Conservation (phyloP, 2,888 invertebrate genomes). For the Hypolimnas misippus region DNA sequence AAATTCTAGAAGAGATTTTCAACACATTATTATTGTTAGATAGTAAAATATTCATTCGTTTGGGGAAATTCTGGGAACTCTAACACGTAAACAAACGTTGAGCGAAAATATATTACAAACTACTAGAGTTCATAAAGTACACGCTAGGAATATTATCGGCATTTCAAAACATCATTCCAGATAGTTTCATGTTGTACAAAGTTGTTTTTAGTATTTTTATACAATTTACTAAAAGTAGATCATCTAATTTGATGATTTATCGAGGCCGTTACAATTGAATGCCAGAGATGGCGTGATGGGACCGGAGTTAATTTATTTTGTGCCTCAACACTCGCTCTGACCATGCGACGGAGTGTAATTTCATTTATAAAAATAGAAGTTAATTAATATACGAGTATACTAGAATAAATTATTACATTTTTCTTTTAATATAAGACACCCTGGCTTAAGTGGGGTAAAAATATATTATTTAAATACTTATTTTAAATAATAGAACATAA, state of each 20-base stretch:
- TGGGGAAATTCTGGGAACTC: neutral
- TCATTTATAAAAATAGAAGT: slow-evolving; percentile 1
- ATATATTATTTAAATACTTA: too few relatives aligned
- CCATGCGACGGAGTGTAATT: slow-evolving; percentile 1
- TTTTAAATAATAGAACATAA: too few relatives aligned
- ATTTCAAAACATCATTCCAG: neutral
- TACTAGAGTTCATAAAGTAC: neutral
- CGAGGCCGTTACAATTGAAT: slow-evolving; percentile 53
- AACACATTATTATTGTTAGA: too few relatives aligned
- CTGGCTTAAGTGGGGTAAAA: too few relatives aligned
- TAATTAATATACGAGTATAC: slow-evolving; percentile 3
- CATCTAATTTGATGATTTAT: slow-evolving; percentile 51
- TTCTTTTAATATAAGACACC: neutral
- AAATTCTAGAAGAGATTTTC: too few relatives aligned
- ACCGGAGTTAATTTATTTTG: slow-evolving; percentile 56
- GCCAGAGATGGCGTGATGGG: slow-evolving; percentile 37
- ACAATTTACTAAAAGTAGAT: too few relatives aligned
- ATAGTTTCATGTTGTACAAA: neutral
- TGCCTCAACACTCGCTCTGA: slow-evolving; percentile 38
- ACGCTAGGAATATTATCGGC: slow-evolving; percentile 2
- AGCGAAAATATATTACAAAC: slow-evolving; percentile 8
- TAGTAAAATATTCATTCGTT: neutral
- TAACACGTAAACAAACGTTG: neutral
- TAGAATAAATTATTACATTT: neutral
- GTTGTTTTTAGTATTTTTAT: too few relatives aligned